A percentile compares a stretch with the other conserved stretches of the same genome.
These are phyloP conservation scores for Glaucomys volans DNA, from an alignment of 2,113 vertebrate genomes.

Conservation along the genomic window DNA sequence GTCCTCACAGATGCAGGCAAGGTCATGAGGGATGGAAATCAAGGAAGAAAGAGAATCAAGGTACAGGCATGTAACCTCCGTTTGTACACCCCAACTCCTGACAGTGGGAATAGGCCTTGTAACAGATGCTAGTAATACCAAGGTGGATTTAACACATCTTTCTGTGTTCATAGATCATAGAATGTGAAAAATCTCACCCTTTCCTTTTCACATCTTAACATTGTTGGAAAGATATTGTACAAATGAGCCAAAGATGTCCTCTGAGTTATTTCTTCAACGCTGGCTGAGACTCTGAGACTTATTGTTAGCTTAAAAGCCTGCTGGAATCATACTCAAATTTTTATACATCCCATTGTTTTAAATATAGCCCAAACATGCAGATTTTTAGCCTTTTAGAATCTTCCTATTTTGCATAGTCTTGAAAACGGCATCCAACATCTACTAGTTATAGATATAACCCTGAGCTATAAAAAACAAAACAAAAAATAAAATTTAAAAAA, in stretches of 20 bases:
- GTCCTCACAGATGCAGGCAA: not conserved
- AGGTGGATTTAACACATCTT: not conserved
- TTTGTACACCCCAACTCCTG: not conserved
- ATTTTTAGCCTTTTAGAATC: not conserved
- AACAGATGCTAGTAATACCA: not conserved
- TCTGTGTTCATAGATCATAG: not conserved
- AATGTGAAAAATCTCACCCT: not conserved
- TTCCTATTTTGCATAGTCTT: not conserved
- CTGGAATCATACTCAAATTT: slow-evolving; percentile 37
- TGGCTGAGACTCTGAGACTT: not conserved
- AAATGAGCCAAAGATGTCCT: not conserved
- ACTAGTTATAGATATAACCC: not conserved
- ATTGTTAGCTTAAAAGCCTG: slow-evolving; percentile 8
- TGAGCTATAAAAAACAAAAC: not conserved
- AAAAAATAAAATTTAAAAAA: too few relatives aligned
- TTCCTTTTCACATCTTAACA: not conserved
- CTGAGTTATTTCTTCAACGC: not conserved
- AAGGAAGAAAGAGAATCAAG: not conserved
- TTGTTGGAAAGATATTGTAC: not conserved
- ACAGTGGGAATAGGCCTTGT: not conserved
- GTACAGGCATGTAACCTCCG: not conserved
- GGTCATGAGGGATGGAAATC: not conserved
- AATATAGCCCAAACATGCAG: slow-evolving; percentile 3
- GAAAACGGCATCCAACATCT: not conserved
- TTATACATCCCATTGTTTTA: not conserved